phyloP scores from a whole-genome alignment of 2,797 vertebrate species.

The Setipinna tenuifilis region DNA sequence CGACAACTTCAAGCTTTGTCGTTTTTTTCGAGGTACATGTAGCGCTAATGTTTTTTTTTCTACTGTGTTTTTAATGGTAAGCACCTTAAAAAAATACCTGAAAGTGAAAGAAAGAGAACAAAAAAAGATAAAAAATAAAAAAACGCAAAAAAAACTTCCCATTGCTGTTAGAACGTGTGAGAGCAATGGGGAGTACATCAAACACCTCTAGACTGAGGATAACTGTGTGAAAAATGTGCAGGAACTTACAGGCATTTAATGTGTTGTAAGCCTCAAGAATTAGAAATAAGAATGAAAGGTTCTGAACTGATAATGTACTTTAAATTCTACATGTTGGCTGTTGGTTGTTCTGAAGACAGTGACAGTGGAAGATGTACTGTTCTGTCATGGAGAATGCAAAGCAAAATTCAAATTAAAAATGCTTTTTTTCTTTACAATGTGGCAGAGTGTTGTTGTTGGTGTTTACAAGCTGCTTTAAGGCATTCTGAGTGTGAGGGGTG shows the following conservation, averaged over 20 bases:
- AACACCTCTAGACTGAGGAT: constrained; percentile 24
- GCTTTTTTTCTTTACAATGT: constrained; percentile 14
- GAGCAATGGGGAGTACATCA: constrained; percentile 14
- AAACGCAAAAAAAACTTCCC: constrained; percentile 23
- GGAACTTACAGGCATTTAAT: constrained; percentile 44
- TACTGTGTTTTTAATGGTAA: constrained; percentile 51
- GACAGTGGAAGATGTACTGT: not conserved
- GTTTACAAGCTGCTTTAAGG: not conserved
- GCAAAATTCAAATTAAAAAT: constrained; percentile 17
- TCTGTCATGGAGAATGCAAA: not conserved
- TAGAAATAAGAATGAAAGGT: constrained; percentile 18
- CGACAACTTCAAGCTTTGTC: constrained; percentile 29
- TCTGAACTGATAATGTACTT: constrained; percentile 30
- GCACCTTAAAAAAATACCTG: constrained; percentile 63
- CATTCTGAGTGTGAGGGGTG: not conserved
- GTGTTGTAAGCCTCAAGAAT: constrained; percentile 39
- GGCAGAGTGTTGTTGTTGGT: not conserved
- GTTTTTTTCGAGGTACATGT: constrained; percentile 39
- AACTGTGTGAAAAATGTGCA: constrained; percentile 2
- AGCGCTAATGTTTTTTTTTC: constrained; percentile 43
- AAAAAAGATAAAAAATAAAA: not conserved
- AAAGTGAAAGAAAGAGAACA: not conserved
- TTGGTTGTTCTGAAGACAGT: not conserved
- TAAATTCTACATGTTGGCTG: not conserved
- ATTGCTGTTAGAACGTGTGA: constrained; percentile 34